Base-by-base conservation (phyloP, 1,140 invertebrate species). In the Ostrea denselamellosa region DNA sequence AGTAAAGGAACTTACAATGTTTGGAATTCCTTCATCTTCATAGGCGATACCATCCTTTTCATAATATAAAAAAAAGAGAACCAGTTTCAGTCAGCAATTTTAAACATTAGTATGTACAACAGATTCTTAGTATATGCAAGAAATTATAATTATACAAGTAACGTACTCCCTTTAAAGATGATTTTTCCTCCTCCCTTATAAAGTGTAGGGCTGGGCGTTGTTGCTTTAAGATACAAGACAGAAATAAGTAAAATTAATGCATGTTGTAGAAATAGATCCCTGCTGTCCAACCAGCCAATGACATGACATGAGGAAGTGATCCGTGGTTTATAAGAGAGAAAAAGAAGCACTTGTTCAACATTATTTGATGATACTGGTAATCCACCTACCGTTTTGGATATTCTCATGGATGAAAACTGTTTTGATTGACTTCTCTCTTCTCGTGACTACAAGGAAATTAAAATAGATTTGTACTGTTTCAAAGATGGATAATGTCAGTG, bases 391-490 rank as follows among this genome's bases (percentile, higher is more conserved):
- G 34, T 77, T 28, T 34, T 77, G 9, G 68, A 25, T 34, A 77
- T 14, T 77, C 68, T 77, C 68, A 77, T 77, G 10, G 68, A 77
- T 17, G 68, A 28, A 28, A 77, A 77, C 22, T 77, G 68, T 77
- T 77, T 77, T 7, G 68, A 77, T 34, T 34, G 34, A 34, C 28
- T 77, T 77, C 68, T 34, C 28, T 77, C 68, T 17, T 77, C 68
- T 25, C 68, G 25, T 77, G 68, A 77, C 68, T 77, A 17, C 14
- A 77, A 71, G 8, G 22, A 71, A 34, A 28, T 58, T 58, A 17
- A 3, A 58, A 14, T 19, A 14, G 0, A 58, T 44, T 44, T 44
- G 34, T 44, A 44, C n/a, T n/a, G 34, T 44, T 44, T 44, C 2
- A 44, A 44, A 44, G 34, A 2, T 1, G 34, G 34, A 44, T 44